Base-by-base conservation (phyloP, 1,140 invertebrate genomes). In the Physella acuta region DNA sequence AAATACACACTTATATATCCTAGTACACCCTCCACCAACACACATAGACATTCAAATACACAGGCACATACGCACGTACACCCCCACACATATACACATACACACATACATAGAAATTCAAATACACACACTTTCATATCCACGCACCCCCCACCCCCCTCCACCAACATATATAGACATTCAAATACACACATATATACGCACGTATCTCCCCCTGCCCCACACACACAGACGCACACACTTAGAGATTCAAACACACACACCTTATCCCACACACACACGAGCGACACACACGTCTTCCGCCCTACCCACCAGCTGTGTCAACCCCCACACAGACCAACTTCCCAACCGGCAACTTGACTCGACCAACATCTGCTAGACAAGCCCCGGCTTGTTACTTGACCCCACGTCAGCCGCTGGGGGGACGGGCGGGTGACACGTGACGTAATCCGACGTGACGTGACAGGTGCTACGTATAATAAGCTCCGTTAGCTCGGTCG, bases 221-320 rank as follows among this genome's bases (percentile, higher is more conserved):
- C 26, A 65, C 49, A 65, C 24, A 65, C 49, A 53, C 0, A 65
- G 31, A 53, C 16, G 34, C 63, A 65, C 16, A 65, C 63, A 65
- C 26, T 51, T 31, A 65, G 20, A 53, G 31, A 53, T 3, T 24
- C 39, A 65, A 4, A 65, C 63, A 65, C 1, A 53, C 63, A 53
- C 26, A 65, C 11, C 8, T 44, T 20, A 8, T 11, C 20, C 8
- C 39, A 44, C 20, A 8, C 20, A 8, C 20, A 44, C 30, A 4
- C 51, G 11, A 65, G 16, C 44, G 8, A 65, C 49, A 53, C 16
- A 65, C 1, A 65, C 8, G 53, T 30, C 30, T 20, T 31, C 2
- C 51, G 1, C 51, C 16, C 17, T 8, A 53, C 8, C 26, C 24
- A 52, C 26, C 51, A 14, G 28, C 2, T 20, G 8, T 20, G 8